Evolutionary conservation across 1,140 invertebrate species (phyloP).

Genomic region (Ericerus pela): DNA sequence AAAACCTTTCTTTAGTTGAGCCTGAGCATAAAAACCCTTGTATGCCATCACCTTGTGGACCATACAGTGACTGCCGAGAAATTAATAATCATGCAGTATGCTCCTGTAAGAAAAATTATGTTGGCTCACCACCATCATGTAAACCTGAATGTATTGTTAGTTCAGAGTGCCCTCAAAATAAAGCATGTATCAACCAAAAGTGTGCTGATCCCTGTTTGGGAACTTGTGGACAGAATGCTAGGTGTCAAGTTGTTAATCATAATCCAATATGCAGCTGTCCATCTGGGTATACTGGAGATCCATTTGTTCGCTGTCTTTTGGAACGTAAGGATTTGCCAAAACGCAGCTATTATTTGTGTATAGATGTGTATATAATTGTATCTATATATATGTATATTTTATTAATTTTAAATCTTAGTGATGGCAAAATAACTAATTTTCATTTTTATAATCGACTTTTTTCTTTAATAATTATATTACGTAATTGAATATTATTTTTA

Average conservation of each 20-base stretch:
- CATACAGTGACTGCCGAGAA: slow-evolving; percentile 33
- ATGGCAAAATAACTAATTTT: not conserved
- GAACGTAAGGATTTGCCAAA: slow-evolving; percentile 17
- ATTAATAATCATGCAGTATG: slow-evolving; percentile 36
- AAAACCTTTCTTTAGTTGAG: slow-evolving; percentile 19
- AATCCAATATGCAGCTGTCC: slow-evolving; percentile 33
- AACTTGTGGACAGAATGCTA: slow-evolving; percentile 36
- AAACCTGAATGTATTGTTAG: slow-evolving; percentile 33
- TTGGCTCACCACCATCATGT: slow-evolving; percentile 34
- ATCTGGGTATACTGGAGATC: slow-evolving; percentile 35
- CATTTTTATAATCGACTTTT: not conserved
- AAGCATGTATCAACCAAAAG: slow-evolving; percentile 33
- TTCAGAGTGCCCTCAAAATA: slow-evolving; percentile 31
- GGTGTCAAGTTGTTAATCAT: slow-evolving; percentile 33
- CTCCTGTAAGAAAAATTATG: slow-evolving; percentile 34
- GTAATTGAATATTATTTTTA: too few species aligned
- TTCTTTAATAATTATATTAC: too few species aligned
- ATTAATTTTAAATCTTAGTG: not conserved
- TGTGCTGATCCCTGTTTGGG: slow-evolving; percentile 34
- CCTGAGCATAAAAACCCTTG: slow-evolving; percentile 26
- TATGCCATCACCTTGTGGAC: slow-evolving; percentile 32
- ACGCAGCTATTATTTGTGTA: not conserved
- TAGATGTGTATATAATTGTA: not conserved
- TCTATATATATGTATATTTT: not conserved
- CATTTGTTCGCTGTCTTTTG: slow-evolving; percentile 34